These are phyloP conservation scores for Sinotaia quadrata DNA, from an alignment of 2,888 invertebrate species.

Conservation along the genomic window DNA sequence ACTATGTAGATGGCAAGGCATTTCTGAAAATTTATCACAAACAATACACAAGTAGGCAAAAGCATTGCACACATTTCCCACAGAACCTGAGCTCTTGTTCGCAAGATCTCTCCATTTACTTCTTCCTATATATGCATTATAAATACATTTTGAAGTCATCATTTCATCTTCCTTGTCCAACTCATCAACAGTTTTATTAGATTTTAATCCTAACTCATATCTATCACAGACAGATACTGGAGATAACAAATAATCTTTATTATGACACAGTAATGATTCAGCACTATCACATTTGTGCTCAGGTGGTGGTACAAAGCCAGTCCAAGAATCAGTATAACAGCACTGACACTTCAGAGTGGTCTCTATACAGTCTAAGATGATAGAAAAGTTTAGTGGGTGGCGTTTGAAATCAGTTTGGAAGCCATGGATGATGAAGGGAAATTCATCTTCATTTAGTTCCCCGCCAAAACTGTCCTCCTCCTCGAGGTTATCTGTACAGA, in stretches of 20 bases:
- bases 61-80: too few species aligned
- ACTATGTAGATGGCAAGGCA: too few species aligned
- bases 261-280: too few species aligned
- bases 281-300: background rate
- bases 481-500: slow-evolving; percentile 32
- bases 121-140: too few species aligned
- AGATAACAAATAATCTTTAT: background rate
- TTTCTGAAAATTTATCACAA: too few species aligned
- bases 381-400: slow-evolving; percentile 35
- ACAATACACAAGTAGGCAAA: too few species aligned
- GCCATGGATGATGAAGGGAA: slow-evolving; percentile 40
- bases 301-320: background rate
- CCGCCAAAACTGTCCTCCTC: slow-evolving; percentile 41
- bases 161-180: too few species aligned
- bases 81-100: too few species aligned
- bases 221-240: slow-evolving; percentile 22
- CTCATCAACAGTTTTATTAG: too few species aligned
- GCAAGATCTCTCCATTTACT: too few species aligned
- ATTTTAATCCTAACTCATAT: too few species aligned
- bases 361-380: slow-evolving; percentile 28
- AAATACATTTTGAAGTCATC: too few species aligned
- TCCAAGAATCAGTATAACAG: background rate
- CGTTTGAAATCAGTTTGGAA: slow-evolving; percentile 35
- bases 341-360: slow-evolving; percentile 16
- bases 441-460: slow-evolving; percentile 39